Conservation (phyloP, 92 coral and sea anemone species). For the Hydrozoanthus gracilis region DNA sequence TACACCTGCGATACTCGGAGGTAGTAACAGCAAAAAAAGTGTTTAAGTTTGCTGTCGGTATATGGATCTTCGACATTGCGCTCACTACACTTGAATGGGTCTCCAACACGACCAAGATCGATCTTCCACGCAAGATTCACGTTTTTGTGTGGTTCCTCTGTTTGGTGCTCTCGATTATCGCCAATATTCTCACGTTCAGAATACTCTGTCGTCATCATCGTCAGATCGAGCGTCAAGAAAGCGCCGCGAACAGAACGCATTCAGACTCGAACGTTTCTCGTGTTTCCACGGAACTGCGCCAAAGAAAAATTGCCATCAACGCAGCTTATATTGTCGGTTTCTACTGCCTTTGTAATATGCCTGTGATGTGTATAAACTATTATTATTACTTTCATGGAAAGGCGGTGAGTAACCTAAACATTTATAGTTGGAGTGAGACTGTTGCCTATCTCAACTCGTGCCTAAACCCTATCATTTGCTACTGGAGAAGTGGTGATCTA, state of each 20-base stretch:
- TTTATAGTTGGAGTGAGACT: slow-evolving; percentile 82
- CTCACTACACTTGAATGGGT: slow-evolving; percentile 71
- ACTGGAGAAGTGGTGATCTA: slow-evolving; percentile 70
- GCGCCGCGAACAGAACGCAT: not conserved
- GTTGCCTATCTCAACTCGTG: slow-evolving; percentile 78
- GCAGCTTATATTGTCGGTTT: slow-evolving; percentile 80
- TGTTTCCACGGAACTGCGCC: slow-evolving; percentile 47
- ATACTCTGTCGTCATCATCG: slow-evolving; percentile 72
- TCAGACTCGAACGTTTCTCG: slow-evolving; percentile 33
- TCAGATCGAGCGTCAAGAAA: slow-evolving; percentile 66
- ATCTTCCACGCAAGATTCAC: slow-evolving; percentile 35
- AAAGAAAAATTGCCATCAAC: slow-evolving; percentile 70
- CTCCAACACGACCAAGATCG: not conserved
- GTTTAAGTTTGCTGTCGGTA: slow-evolving; percentile 28
- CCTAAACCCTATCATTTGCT: slow-evolving; percentile 77
- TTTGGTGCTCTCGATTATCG: slow-evolving; percentile 55
- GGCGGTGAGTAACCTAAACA: slow-evolving; percentile 49
- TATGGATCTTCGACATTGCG: no score
- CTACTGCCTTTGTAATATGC: slow-evolving; percentile 74
- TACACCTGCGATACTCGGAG: slow-evolving; percentile 71
- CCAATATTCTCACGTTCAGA: slow-evolving; percentile 56
- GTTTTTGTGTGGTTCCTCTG: no score
- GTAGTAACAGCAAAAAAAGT: slow-evolving; percentile 61
- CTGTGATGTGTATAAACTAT: slow-evolving; percentile 66
- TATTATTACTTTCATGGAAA: slow-evolving; percentile 66